Conservation (phyloP, 2,113 vertebrate genomes). For the Caranx melampygus region DNA sequence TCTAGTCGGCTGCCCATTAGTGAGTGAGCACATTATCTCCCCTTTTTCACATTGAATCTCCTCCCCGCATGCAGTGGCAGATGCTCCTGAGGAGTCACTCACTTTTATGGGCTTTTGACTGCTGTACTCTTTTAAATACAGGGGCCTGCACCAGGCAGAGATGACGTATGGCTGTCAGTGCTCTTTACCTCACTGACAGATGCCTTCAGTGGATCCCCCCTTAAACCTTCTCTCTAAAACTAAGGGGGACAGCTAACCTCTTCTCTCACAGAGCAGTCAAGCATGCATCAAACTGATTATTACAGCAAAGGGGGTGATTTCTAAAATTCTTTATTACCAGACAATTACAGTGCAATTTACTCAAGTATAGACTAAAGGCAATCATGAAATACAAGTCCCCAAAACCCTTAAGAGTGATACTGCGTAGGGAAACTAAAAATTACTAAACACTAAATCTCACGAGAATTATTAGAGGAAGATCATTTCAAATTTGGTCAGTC, state of each 20-base stretch:
- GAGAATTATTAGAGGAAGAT: neutral
- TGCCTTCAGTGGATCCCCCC: conserved; percentile 74
- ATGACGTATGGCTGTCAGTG: conserved; percentile 79
- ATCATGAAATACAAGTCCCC: conserved; percentile 49
- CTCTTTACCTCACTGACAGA: conserved; percentile 77
- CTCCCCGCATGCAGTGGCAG: conserved; percentile 87
- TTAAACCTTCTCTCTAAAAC: conserved; percentile 70
- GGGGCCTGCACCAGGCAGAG: conserved; percentile 74
- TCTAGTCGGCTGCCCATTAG: conserved; percentile 99
- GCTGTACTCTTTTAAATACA: conserved; percentile 81
- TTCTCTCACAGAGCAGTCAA: conserved; percentile 64
- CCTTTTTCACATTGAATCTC: conserved; percentile 93
- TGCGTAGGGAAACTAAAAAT: neutral
- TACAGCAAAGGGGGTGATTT: conserved; percentile 59
- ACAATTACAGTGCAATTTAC: conserved; percentile 69
- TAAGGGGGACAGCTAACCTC: conserved; percentile 80
- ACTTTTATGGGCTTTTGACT: conserved; percentile 86
- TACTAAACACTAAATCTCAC: conserved; percentile 5
- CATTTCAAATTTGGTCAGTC: neutral
- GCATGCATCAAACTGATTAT: conserved; percentile 74
- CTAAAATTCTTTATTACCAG: conserved; percentile 57
- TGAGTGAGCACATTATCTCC: conserved; percentile 97
- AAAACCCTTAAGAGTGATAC: conserved; percentile 24
- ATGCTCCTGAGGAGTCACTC: conserved; percentile 86
- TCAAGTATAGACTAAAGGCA: conserved; percentile 63